Base-by-base conservation (phyloP, 1,140 invertebrate species). In the Ectropis grisescens region DNA sequence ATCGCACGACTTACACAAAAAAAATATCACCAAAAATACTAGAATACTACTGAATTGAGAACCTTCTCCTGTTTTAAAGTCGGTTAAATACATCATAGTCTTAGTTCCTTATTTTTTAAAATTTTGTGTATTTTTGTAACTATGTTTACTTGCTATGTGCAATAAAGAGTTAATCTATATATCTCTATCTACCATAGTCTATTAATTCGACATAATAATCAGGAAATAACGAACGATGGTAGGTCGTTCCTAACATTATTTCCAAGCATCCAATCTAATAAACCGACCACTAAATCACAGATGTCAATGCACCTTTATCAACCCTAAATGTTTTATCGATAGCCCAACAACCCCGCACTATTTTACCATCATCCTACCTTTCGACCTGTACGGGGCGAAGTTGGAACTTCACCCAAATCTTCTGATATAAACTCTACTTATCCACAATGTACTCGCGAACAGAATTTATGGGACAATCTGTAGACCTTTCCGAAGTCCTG, bases 361-460 rank as follows among this genome's bases (percentile, higher is more conserved):
- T 22, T 5, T 22, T 22, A 9, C 19, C 19, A 22, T 26, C 6
- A 26, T 3, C 6, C n/a, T n/a, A 31, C 35, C 34, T 41, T 43
- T 38, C 41, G 29, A 10, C n/a, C 10, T 2, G 41, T 28, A 45
- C 32, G 47, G 30, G 40, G 19, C 41, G 47, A 58, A 58, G 44
- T 65, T 56, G 37, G 38, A 60, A 57, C 41, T 60, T 52, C 47
- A 51, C 48, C 57, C 44, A 65, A 69, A 68, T 69, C 62, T 68
- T 56, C 47, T 52, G 60, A 60, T 69, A 72, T 72, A 69, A 69
- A 68, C 65, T 59, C 47, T 60, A 66, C 65, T 72, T 66, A 68
- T 62, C 65, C 52, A 53, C 43, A 58, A 44, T 62, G 62, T 65
- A 62, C 45, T 69, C 51, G 54, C 47, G 48, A 68, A 68, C 37